These are phyloP conservation scores for Lycopodina hypogea DNA, from an alignment of 37 sponge, comb jelly and placozoan genomes.

Conservation along the genomic window DNA sequence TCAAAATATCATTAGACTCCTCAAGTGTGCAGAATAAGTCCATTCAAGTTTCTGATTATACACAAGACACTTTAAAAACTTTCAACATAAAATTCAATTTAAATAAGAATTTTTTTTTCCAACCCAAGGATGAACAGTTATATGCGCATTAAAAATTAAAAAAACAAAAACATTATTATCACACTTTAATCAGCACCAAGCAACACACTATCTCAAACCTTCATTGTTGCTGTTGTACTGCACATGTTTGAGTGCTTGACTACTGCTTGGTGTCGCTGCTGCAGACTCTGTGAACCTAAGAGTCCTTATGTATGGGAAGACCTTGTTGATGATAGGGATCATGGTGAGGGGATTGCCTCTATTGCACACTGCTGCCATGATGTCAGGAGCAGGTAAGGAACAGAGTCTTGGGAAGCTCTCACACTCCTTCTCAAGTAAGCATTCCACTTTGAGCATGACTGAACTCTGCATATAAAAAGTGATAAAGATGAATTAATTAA, in stretches of 20 bases:
- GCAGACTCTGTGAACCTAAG: slow-evolving; percentile 15
- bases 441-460: slow-evolving; percentile 9
- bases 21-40: no score
- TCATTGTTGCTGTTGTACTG: not conserved
- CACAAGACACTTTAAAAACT: no score
- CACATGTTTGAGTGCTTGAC: not conserved
- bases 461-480: slow-evolving; percentile 9
- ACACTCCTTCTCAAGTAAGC: slow-evolving; percentile 12
- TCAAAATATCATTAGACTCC: no score
- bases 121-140: no score
- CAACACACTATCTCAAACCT: no score
- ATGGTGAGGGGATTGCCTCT: slow-evolving; percentile 34
- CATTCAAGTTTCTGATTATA: no score
- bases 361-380: slow-evolving; percentile 21
- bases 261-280: no score
- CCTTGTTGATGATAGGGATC: slow-evolving; percentile 36
- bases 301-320: slow-evolving; percentile 45
- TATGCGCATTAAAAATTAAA: no score
- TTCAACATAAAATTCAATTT: no score
- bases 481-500: not conserved
- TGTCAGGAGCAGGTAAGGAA: slow-evolving; percentile 36
- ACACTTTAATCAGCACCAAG: no score
- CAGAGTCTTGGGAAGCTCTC: slow-evolving; percentile 43
- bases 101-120: no score
- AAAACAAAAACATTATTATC: no score